Percentiles rank a stretch among this genome's conserved stretches.
Conservation (phyloP, 2,888 invertebrate genomes). For the Elegia similella region DNA sequence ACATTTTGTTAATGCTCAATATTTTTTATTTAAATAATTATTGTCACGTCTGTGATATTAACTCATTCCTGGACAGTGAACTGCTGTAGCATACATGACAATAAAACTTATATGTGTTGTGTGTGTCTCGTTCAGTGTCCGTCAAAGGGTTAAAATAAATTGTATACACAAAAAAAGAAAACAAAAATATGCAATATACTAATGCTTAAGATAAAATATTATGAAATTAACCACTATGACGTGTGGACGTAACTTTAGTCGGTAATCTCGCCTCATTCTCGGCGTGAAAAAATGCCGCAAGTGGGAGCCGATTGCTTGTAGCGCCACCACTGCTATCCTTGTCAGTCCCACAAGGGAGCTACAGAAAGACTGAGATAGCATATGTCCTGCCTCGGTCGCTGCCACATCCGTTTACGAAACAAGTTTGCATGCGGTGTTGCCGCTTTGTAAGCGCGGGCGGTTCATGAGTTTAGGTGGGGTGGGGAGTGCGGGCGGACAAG, state of each 20-base stretch:
- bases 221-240: neutral
- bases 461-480: constrained; percentile 55
- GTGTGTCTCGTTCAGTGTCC: too few relatives aligned
- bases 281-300: constrained; percentile 85
- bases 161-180: too few relatives aligned
- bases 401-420: constrained; percentile 88
- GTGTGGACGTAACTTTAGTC: constrained; percentile 68
- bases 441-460: constrained; percentile 69
- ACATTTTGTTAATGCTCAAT: too few relatives aligned
- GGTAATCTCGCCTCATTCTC: constrained; percentile 85
- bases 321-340: constrained; percentile 74
- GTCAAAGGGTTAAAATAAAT: too few relatives aligned
- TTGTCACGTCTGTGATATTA: too few relatives aligned
- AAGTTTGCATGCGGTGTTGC: constrained; percentile 85
- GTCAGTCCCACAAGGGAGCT: constrained; percentile 36
- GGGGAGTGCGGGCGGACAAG: constrained; percentile 76
- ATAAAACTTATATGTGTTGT: too few relatives aligned
- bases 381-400: constrained; percentile 74
- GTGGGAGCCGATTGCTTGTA: constrained; percentile 82
- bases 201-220: neutral
- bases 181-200: too few relatives aligned
- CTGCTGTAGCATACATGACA: too few relatives aligned
- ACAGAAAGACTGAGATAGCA: constrained; percentile 50
- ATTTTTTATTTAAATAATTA: too few relatives aligned
- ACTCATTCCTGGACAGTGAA: too few relatives aligned